Evolutionary conservation across 2,113 vertebrate genomes (phyloP).

Genomic region (Chaenogobius annularis): DNA sequence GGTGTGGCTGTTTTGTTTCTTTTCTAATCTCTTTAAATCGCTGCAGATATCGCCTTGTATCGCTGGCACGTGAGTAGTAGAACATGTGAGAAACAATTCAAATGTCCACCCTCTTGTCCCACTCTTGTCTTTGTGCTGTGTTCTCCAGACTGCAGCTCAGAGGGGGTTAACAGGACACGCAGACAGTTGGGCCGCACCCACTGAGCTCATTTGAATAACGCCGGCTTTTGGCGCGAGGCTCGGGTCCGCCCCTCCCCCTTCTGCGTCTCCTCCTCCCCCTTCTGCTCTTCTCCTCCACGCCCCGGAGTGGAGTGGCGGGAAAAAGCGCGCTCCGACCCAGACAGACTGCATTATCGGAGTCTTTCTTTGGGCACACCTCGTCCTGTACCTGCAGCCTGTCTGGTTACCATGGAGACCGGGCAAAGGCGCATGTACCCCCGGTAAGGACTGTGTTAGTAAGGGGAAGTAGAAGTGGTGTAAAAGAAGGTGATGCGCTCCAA

Average conservation of each 20-base stretch:
- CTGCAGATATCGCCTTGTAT: not conserved
- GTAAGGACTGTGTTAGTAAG: not conserved
- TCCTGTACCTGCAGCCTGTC: slow-evolving; percentile 26
- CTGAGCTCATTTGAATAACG: slow-evolving; percentile 71
- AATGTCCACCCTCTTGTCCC: not conserved
- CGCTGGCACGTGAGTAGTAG: not conserved
- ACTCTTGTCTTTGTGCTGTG: slow-evolving; percentile 48
- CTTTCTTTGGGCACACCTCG: slow-evolving; percentile 14
- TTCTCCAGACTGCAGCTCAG: slow-evolving; percentile 18
- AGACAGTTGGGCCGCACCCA: slow-evolving; percentile 75
- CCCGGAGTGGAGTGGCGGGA: slow-evolving; percentile 64
- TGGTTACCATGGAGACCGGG: slow-evolving; percentile 31
- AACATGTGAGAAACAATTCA: slow-evolving; percentile 6
- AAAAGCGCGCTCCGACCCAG: slow-evolving; percentile 37
- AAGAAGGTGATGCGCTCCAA: slow-evolving; percentile 57
- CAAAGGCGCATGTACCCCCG: slow-evolving; percentile 9
- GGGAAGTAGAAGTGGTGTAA: slow-evolving; percentile 20
- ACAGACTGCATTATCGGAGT: slow-evolving; percentile 3
- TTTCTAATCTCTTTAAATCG: not conserved
- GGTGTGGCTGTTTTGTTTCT: not conserved
- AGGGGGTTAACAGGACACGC: slow-evolving; percentile 68
- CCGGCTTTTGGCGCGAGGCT: slow-evolving; percentile 64
- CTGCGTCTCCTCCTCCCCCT: slow-evolving; percentile 47
- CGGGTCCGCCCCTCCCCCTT: slow-evolving; percentile 52
- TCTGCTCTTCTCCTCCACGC: slow-evolving; percentile 30